These are phyloP conservation scores for Atherinosoma microstoma DNA, from an alignment of 2,797 vertebrate species.

Conservation along the genomic window DNA sequence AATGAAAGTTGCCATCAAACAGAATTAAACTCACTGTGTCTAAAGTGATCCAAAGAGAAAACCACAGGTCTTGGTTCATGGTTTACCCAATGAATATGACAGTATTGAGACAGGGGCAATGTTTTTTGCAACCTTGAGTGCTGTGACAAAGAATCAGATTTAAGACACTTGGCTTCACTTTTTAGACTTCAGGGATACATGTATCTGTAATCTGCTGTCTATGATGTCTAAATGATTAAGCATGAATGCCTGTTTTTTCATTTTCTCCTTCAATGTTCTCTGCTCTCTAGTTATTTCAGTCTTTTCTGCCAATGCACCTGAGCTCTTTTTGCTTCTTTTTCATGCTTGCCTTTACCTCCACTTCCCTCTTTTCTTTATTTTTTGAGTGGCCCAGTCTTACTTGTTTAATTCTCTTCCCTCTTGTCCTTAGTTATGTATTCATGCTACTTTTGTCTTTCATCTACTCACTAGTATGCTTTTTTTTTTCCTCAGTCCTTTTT, in stretches of 20 bases:
- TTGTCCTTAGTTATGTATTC: constrained; percentile 32
- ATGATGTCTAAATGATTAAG: not conserved
- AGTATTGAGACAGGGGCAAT: not conserved
- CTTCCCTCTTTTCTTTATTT: constrained; percentile 4
- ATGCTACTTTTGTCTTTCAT: constrained; percentile 31
- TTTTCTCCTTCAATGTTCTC: not conserved
- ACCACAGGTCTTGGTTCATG: not conserved
- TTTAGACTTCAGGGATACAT: not conserved
- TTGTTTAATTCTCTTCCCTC: constrained; percentile 9
- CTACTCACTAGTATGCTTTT: constrained; percentile 8
- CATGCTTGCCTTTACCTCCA: not conserved
- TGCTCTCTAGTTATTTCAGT: constrained; percentile 24
- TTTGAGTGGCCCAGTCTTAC: constrained; percentile 5
- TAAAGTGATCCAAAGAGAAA: not conserved
- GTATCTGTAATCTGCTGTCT: not conserved
- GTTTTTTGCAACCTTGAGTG: not conserved
- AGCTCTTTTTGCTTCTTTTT: not conserved
- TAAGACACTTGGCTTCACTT: not conserved
- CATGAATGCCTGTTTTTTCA: not conserved
- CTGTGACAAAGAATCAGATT: not conserved
- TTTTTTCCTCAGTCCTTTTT: not conserved
- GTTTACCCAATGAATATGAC: not conserved
- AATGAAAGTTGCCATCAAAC: not conserved
- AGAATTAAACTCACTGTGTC: not conserved
- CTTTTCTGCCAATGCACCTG: not conserved